These are phyloP conservation scores for Cordilura impudica DNA, from an alignment of 2,888 invertebrate species.

Conservation along the genomic window DNA sequence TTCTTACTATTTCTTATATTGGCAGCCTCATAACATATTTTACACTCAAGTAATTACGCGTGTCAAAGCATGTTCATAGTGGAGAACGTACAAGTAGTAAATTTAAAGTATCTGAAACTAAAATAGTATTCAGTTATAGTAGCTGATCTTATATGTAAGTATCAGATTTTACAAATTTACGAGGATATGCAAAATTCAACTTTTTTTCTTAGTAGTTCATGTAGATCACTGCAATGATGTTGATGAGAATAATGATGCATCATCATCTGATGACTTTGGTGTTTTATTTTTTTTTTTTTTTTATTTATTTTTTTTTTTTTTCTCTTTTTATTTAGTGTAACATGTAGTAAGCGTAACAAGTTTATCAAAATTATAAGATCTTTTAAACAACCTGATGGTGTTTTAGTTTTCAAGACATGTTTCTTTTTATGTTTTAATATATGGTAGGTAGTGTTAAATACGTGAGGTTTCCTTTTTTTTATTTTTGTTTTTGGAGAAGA, in stretches of 20 bases:
- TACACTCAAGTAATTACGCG: constrained; percentile 69
- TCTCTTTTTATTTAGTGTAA: constrained; percentile 31
- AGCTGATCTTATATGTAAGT: constrained; percentile 35
- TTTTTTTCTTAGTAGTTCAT: constrained; percentile 4
- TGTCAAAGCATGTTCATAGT: constrained; percentile 67
- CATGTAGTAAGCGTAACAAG: constrained; percentile 56
- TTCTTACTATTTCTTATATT: background rate
- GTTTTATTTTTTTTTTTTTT: constrained; percentile 27
- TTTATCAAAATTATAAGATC: constrained; percentile 59
- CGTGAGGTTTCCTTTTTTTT: constrained; percentile 53
- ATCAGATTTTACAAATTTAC: constrained; percentile 15
- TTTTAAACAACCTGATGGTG: constrained; percentile 17
- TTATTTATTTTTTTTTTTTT: constrained; percentile 10
- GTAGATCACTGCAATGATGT: constrained; percentile 43
- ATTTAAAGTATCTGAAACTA: constrained; percentile 19
- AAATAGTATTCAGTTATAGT: constrained; percentile 55
- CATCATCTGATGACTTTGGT: constrained; percentile 54
- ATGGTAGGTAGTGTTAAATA: constrained; percentile 52
- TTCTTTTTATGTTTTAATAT: constrained; percentile 7
- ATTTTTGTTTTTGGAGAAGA: background rate
- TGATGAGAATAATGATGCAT: constrained; percentile 43
- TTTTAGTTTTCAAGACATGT: constrained; percentile 51
- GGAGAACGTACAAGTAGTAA: constrained; percentile 2
- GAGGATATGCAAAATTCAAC: constrained; percentile 25
- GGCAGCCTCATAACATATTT: constrained; percentile 62